Evolutionary conservation across 2,113 vertebrate genomes (phyloP).

Genomic region (Ptilorrhoa leucosticta): DNA sequence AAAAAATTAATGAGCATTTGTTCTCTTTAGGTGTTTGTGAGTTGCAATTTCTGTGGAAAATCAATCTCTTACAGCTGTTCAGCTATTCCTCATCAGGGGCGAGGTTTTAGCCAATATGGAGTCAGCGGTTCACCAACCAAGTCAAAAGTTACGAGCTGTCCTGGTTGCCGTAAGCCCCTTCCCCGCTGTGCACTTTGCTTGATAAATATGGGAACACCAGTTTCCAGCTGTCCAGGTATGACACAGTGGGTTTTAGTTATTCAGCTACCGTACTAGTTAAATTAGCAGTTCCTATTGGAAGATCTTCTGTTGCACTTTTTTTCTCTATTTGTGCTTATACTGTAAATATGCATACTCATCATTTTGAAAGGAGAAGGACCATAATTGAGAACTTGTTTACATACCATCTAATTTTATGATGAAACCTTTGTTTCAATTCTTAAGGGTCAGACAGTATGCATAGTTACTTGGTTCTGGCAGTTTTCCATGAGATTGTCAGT

Average conservation of each 20-base stretch:
- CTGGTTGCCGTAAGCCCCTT: conserved; percentile 95
- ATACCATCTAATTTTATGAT: not conserved
- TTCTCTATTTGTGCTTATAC: not conserved
- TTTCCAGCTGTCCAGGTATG: conserved; percentile 92
- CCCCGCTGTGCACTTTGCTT: conserved; percentile 97
- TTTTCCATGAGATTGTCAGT: not conserved
- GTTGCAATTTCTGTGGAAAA: conserved; percentile 99
- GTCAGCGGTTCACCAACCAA: conserved; percentile 97
- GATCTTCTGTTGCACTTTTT: not conserved
- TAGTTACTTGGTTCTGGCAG: not conserved
- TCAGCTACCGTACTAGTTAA: not conserved
- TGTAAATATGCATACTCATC: not conserved
- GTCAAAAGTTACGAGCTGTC: conserved; percentile 97
- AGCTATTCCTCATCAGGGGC: conserved; percentile 91
- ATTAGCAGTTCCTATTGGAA: not conserved
- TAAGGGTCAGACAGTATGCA: not conserved
- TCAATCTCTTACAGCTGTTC: conserved; percentile 98
- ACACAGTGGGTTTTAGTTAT: not conserved
- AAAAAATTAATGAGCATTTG: not conserved
- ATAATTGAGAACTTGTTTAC: not conserved
- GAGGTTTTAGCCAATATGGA: conserved; percentile 97
- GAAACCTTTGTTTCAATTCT: not conserved
- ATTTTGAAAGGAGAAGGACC: not conserved
- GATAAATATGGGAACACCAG: conserved; percentile 98
- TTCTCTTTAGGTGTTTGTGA: conserved; percentile 90